phyloP scores from a whole-genome alignment of 2,797 vertebrate species.

The Squalus acanthias region DNA sequence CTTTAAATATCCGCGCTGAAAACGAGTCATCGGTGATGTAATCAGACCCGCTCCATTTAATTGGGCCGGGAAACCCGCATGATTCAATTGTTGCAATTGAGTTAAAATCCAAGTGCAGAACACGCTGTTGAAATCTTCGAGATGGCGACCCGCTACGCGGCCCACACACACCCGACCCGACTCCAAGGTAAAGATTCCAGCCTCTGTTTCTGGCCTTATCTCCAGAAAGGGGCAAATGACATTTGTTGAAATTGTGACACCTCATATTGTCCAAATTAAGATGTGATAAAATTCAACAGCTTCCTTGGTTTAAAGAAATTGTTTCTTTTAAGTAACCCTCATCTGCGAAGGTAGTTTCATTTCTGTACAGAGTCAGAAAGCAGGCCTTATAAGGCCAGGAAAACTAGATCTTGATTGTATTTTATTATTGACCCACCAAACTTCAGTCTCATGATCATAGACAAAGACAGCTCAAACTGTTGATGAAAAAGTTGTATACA shows the following conservation, averaged over 20 bases:
- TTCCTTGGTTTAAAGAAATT: not conserved
- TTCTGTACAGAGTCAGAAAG: not conserved
- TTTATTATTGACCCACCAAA: not conserved
- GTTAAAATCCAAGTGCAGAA: too few species aligned
- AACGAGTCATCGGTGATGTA: too few species aligned
- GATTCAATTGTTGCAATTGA: too few species aligned
- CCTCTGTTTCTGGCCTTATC: conserved; percentile 36
- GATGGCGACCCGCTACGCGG: too few species aligned
- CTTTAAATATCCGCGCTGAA: too few species aligned
- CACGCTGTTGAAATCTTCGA: too few species aligned
- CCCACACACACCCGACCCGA: too few species aligned
- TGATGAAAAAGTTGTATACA: not conserved
- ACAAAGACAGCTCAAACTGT: not conserved
- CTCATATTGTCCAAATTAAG: not conserved
- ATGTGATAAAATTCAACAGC: not conserved
- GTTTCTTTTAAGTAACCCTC: not conserved
- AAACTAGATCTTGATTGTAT: not conserved
- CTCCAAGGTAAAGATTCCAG: too few species aligned
- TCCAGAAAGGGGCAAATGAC: not conserved
- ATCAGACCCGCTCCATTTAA: too few species aligned
- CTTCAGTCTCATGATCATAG: not conserved
- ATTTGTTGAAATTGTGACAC: not conserved
- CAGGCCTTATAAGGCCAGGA: not conserved
- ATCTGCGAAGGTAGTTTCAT: not conserved
- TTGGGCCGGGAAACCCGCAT: too few species aligned